A percentile compares a stretch with the other conserved stretches of the same genome.
phyloP scores from a whole-genome alignment of 1,140 invertebrate species.

The Carcinoscorpius rotundicauda region DNA sequence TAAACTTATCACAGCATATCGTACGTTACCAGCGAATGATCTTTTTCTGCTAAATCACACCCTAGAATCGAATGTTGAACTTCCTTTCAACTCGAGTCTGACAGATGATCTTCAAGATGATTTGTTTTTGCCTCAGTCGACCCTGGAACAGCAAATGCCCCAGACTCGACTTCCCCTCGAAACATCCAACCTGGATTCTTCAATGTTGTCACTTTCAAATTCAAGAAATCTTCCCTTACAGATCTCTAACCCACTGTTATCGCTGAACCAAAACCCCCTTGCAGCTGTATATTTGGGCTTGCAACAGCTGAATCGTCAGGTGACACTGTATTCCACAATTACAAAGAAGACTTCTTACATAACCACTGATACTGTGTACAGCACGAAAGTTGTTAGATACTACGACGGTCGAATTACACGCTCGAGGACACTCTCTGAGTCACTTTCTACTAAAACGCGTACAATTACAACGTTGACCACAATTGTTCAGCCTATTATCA shows the following conservation, averaged over 20 bases:
- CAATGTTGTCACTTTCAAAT: no score
- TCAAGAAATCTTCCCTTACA: not conserved
- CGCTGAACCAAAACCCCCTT: slow-evolving; percentile 16
- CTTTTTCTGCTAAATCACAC: slow-evolving; percentile 26
- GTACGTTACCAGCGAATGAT: slow-evolving; percentile 24
- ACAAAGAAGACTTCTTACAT: slow-evolving; percentile 24
- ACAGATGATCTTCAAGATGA: no score
- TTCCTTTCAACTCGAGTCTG: no score
- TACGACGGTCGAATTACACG: slow-evolving; percentile 27
- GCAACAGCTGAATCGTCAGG: slow-evolving; percentile 19
- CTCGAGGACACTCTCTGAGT: slow-evolving; percentile 25
- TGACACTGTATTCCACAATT: slow-evolving; percentile 23
- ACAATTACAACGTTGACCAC: slow-evolving; percentile 25
- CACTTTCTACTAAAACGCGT: slow-evolving; percentile 19
- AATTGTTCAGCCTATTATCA: slow-evolving; percentile 22
- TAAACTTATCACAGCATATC: slow-evolving; percentile 27
- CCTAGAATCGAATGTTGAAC: slow-evolving; percentile 19
- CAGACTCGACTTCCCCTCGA: no score
- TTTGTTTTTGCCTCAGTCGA: no score
- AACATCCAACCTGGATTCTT: no score
- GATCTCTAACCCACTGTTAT: slow-evolving; percentile 13
- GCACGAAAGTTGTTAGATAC: slow-evolving; percentile 27
- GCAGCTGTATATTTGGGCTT: slow-evolving; percentile 19
- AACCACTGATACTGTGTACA: slow-evolving; percentile 27
- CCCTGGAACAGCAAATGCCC: no score